These are phyloP conservation scores for Stenotaenia linearis DNA, from an alignment of 2,888 invertebrate species.

Conservation along the genomic window DNA sequence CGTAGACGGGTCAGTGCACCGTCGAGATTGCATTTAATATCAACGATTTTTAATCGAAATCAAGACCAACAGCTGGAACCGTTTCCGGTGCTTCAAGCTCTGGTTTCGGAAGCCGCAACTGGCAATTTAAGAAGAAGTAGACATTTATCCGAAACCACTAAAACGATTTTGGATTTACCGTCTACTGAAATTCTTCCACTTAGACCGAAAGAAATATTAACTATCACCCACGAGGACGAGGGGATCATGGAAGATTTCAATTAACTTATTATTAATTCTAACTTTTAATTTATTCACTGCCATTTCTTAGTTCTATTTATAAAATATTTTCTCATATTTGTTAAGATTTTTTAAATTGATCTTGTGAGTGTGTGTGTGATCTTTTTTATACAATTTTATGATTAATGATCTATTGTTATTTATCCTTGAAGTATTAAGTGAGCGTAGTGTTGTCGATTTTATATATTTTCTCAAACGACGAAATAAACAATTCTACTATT, in stretches of 20 bases:
- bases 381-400: no score
- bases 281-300: not conserved
- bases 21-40: not conserved
- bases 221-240: not conserved
- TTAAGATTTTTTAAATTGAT: not conserved
- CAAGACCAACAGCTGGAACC: not conserved
- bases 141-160: not conserved
- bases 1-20: slow-evolving; percentile 30
- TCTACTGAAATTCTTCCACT: not conserved
- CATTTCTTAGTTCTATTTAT: not conserved
- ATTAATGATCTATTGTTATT: not conserved
- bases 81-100: slow-evolving; percentile 28
- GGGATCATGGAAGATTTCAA: not conserved
- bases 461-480: not conserved
- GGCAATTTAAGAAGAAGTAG: not conserved
- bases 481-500: not conserved
- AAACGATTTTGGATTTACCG: not conserved
- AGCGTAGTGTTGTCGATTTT: not conserved
- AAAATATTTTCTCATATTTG: not conserved
- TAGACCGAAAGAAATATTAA: not conserved
- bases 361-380: not conserved
- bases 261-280: not conserved
- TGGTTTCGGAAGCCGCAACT: not conserved
- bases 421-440: not conserved
- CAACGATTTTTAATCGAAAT: not conserved